A percentile compares a stretch with the other conserved stretches of the same genome.
Conservation (phyloP, 1,140 invertebrate species). For the Goniozus legneri region DNA sequence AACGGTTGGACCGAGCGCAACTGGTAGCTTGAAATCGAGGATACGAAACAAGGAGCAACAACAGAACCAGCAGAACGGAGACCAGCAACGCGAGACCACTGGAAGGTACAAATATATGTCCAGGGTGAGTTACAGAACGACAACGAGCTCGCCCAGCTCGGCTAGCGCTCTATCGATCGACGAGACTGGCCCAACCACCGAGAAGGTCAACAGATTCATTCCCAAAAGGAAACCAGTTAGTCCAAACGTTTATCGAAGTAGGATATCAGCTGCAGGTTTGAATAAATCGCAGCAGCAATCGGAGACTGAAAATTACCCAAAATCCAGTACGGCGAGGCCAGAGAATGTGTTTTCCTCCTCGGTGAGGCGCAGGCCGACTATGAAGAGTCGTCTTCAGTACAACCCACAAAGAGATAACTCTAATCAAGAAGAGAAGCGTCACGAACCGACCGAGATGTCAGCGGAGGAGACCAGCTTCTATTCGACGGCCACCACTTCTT, state of each 20-base stretch:
- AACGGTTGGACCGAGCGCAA: neutral
- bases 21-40: conserved; percentile 14
- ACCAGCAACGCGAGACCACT: conserved; percentile 19
- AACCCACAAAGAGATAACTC: neutral
- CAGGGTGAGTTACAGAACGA: conserved; percentile 34
- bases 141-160: conserved; percentile 26
- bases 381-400: conserved; percentile 18
- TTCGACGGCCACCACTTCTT: conserved; percentile 13
- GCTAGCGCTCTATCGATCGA: neutral
- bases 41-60: conserved; percentile 22
- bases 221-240: conserved; percentile 39
- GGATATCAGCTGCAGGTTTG: conserved; percentile 25
- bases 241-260: conserved; percentile 36
- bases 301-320: neutral
- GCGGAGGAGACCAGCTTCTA: conserved; percentile 45
- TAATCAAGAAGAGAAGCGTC: conserved; percentile 10
- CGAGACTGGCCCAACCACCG: conserved; percentile 22
- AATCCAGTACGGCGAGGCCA: conserved; percentile 25
- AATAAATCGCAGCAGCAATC: neutral
- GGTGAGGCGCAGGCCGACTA: conserved; percentile 29
- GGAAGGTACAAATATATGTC: conserved; percentile 46
- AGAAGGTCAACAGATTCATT: conserved; percentile 35
- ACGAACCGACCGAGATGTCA: conserved; percentile 32
- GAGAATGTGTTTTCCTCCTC: conserved; percentile 40
- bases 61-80: conserved; percentile 4